These are phyloP conservation scores for Hippocampus zosterae DNA, from an alignment of 2,113 vertebrate species.

Conservation along the genomic window DNA sequence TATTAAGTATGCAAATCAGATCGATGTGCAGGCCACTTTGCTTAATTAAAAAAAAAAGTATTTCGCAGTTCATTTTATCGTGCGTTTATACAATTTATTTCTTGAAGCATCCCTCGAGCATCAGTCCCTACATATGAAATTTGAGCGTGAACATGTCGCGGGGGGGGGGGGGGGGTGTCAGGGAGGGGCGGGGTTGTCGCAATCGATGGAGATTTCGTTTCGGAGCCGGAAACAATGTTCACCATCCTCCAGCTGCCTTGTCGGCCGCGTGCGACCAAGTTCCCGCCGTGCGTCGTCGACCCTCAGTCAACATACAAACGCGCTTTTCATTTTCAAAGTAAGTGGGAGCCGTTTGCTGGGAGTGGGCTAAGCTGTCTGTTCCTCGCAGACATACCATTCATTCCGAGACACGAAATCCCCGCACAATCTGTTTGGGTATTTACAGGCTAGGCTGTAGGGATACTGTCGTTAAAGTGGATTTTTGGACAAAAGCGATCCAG, in stretches of 20 bases:
- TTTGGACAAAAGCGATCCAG: slow-evolving; percentile 20
- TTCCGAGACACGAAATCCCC: slow-evolving; percentile 63
- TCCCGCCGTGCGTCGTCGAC: slow-evolving; percentile 15
- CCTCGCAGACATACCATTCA: slow-evolving; percentile 59
- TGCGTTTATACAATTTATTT: not conserved
- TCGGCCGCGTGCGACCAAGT: slow-evolving; percentile 12
- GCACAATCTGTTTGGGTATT: slow-evolving; percentile 47
- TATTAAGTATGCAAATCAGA: too few relatives aligned
- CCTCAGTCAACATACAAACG: slow-evolving; percentile 21
- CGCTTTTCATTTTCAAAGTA: slow-evolving; percentile 39
- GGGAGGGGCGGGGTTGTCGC: too few relatives aligned
- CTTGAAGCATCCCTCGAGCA: not conserved
- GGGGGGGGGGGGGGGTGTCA: too few relatives aligned
- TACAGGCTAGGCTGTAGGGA: slow-evolving; percentile 23
- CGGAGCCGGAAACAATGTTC: not conserved
- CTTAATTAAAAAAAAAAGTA: too few relatives aligned
- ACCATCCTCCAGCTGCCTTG: not conserved
- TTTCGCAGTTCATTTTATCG: too few relatives aligned
- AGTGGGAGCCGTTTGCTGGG: slow-evolving; percentile 25
- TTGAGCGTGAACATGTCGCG: not conserved
- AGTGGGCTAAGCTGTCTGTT: slow-evolving; percentile 42
- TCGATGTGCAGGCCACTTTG: too few relatives aligned
- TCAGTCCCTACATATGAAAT: not conserved
- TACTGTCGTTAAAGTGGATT: slow-evolving; percentile 29
- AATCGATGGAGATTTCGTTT: not conserved